Evolutionary conservation across 1,140 invertebrate species (phyloP).

Genomic region (Acromyrmex heyeri): DNA sequence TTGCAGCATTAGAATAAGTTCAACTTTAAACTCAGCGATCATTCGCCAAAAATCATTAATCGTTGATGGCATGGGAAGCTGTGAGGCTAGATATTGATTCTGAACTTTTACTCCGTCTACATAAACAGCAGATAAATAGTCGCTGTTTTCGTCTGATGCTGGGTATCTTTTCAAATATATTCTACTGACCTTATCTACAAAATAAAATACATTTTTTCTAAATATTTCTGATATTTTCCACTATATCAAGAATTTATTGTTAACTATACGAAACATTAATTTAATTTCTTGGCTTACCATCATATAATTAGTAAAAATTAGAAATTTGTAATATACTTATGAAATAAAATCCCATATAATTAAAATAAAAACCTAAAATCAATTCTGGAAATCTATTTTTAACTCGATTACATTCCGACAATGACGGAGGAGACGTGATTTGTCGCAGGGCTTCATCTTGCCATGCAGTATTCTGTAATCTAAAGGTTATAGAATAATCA

Average conservation of each 20-base stretch:
- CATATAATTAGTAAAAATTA: neutral
- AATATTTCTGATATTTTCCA: neutral
- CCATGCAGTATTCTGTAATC: constrained; percentile 75
- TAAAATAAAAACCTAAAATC: constrained; percentile 39
- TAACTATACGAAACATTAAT: neutral
- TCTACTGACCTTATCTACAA: constrained; percentile 60
- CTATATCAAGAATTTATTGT: neutral
- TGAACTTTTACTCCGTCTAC: constrained; percentile 85
- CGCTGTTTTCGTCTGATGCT: constrained; percentile 75
- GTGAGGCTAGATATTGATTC: constrained; percentile 94
- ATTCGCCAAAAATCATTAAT: constrained; percentile 97
- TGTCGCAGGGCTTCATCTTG: constrained; percentile 73
- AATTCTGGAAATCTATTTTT: constrained; percentile 79
- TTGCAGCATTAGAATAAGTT: constrained; percentile 89
- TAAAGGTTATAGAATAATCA: constrained; percentile 29
- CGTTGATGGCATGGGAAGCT: constrained; percentile 95
- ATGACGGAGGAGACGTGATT: neutral
- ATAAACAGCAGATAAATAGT: constrained; percentile 76
- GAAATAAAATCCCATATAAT: neutral
- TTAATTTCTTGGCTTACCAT: neutral
- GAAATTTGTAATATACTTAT: neutral
- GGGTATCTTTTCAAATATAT: constrained; percentile 77
- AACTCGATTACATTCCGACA: constrained; percentile 71
- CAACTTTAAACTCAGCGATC: constrained; percentile 90
- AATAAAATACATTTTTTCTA: neutral